These are phyloP conservation scores for Drosophila tristis DNA, from an alignment of 1,140 invertebrate genomes.

Conservation along the genomic window DNA sequence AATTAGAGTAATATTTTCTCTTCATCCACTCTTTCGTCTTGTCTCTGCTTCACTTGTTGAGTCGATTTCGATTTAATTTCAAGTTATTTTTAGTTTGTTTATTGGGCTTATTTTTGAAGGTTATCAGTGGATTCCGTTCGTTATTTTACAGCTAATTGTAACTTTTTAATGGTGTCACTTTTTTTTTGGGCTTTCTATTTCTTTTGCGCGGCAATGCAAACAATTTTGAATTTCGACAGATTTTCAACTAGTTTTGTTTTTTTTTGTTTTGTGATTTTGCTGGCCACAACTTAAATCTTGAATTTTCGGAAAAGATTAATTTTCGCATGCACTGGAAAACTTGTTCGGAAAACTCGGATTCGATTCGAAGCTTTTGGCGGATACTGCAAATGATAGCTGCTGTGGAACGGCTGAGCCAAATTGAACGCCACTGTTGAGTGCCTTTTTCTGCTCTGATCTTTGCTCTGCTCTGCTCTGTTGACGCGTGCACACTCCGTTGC, in stretches of 20 bases:
- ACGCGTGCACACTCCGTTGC: slow-evolving; percentile 83
- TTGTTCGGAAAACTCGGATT: slow-evolving; percentile 18
- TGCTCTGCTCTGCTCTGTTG: slow-evolving; percentile 45
- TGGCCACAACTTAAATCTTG: slow-evolving; percentile 41
- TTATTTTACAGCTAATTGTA: slow-evolving; percentile 32
- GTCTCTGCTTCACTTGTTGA: slow-evolving; percentile 27
- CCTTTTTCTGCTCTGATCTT: no score
- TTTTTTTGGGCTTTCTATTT: slow-evolving; percentile 11
- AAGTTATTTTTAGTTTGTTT: slow-evolving; percentile 27
- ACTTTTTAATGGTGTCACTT: background rate
- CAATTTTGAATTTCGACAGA: slow-evolving; percentile 42
- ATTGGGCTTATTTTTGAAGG: slow-evolving; percentile 25
- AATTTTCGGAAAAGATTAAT: slow-evolving; percentile 37
- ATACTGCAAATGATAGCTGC: slow-evolving; percentile 11
- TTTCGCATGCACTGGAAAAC: slow-evolving; percentile 44
- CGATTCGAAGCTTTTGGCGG: slow-evolving; percentile 39
- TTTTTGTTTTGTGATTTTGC: slow-evolving; percentile 7
- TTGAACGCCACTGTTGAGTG: no score
- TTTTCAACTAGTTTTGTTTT: slow-evolving; percentile 27
- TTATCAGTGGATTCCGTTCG: slow-evolving; percentile 34
- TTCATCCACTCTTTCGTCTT: slow-evolving; percentile 18
- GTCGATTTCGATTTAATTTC: slow-evolving; percentile 40
- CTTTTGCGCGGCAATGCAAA: slow-evolving; percentile 25
- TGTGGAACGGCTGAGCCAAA: no score
- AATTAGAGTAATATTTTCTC: slow-evolving; percentile 27